Percentiles rank a stretch among this genome's conserved stretches.
Evolutionary conservation across 1,140 invertebrate species (phyloP).

Genomic region (Pseudomyrmex dendroicus): DNA sequence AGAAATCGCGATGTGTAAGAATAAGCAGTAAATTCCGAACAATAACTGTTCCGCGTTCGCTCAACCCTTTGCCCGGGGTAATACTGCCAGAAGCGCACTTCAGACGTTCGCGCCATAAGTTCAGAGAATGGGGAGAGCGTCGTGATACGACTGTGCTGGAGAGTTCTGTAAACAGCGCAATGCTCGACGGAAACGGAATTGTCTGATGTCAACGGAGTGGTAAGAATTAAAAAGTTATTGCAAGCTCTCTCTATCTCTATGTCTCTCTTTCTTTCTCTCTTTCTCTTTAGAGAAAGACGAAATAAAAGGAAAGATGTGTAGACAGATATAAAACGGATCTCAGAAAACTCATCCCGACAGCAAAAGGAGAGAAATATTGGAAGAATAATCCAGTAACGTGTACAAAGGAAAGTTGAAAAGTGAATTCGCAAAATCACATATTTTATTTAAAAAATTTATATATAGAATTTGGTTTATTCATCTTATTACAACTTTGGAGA

Average conservation of each 20-base stretch:
- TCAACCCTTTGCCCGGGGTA: slow-evolving; percentile 28
- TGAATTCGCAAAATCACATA: not conserved
- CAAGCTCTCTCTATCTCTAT: slow-evolving; percentile 2
- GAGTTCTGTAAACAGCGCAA: slow-evolving; percentile 75
- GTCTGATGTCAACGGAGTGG: slow-evolving; percentile 46
- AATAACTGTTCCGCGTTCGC: slow-evolving; percentile 37
- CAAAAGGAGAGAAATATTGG: not conserved
- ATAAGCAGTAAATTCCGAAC: slow-evolving; percentile 22
- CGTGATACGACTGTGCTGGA: slow-evolving; percentile 52
- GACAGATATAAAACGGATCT: slow-evolving; percentile 39
- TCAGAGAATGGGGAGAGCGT: slow-evolving; percentile 57
- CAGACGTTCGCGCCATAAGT: slow-evolving; percentile 70
- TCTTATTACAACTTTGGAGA: slow-evolving; percentile 53
- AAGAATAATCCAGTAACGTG: not conserved
- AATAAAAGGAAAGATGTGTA: slow-evolving; percentile 33
- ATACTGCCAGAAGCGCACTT: slow-evolving; percentile 31
- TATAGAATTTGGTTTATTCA: slow-evolving; percentile 66
- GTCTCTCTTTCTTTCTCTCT: no score
- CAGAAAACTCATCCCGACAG: not conserved
- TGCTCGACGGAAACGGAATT: slow-evolving; percentile 72
- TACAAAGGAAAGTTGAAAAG: slow-evolving; percentile 14
- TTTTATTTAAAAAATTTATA: slow-evolving; percentile 24
- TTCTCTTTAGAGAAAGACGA: slow-evolving; percentile 36
- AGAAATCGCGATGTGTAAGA: slow-evolving; percentile 17
- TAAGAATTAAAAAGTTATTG: slow-evolving; percentile 73